Conservation (phyloP, 2,888 invertebrate genomes). For the Caenorhabditis macrosperma region DNA sequence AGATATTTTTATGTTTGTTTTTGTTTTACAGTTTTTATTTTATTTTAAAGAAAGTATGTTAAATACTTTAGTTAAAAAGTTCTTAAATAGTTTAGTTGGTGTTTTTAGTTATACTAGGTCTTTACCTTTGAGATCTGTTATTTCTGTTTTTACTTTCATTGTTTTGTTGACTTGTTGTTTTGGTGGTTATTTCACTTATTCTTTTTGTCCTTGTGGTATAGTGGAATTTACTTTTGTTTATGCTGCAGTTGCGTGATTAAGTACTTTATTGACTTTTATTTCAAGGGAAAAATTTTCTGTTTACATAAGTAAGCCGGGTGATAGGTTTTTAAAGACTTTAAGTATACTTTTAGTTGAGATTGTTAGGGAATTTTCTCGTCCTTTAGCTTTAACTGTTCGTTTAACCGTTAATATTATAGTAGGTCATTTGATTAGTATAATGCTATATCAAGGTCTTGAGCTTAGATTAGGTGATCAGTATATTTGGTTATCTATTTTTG, state of each 20-base stretch:
- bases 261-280: conserved; percentile 70
- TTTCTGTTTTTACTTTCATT: conserved; percentile 78
- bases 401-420: conserved; percentile 74
- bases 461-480: conserved; percentile 65
- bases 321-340: conserved; percentile 69
- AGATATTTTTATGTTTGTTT: conserved; percentile 73
- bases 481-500: conserved; percentile 70
- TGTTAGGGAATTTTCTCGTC: conserved; percentile 74
- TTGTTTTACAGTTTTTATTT: conserved; percentile 72
- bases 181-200: conserved; percentile 78
- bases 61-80: conserved; percentile 69
- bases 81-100: conserved; percentile 67
- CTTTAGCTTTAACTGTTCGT: conserved; percentile 73
- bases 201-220: conserved; percentile 74
- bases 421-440: conserved; percentile 72
- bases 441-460: conserved; percentile 67
- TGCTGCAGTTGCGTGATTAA: conserved; percentile 70
- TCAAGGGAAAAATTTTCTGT: conserved; percentile 70
- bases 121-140: conserved; percentile 64
- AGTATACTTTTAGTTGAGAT: conserved; percentile 71
- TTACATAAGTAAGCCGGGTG: conserved; percentile 70
- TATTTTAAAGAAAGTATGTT: conserved; percentile 71
- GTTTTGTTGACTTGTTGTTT: conserved; percentile 80
- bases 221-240: conserved; percentile 83
- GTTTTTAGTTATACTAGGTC: conserved; percentile 69